Percentiles rank a stretch among this genome's conserved stretches.
phyloP scores from a whole-genome alignment of 1,140 invertebrate genomes.

The Homalodisca vitripennis region DNA sequence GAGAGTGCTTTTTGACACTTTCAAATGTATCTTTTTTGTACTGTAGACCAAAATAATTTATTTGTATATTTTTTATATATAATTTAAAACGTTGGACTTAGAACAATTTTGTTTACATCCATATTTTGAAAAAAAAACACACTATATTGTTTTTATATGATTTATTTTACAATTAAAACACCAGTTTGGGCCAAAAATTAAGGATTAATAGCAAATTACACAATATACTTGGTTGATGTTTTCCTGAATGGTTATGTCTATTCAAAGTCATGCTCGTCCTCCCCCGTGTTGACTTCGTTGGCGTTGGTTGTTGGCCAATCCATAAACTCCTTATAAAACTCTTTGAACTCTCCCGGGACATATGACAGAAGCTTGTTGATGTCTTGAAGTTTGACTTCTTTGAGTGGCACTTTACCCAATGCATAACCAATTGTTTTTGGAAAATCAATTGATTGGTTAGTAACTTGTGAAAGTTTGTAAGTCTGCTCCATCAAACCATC shows the following conservation, averaged over 20 bases:
- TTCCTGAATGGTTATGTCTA: background rate
- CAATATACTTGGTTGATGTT: background rate
- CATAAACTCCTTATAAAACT: background rate
- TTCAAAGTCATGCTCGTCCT: background rate
- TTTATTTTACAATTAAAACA: background rate
- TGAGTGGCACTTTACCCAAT: background rate
- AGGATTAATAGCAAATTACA: background rate
- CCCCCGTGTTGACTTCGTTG: background rate
- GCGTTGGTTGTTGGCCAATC: background rate
- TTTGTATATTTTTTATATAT: background rate
- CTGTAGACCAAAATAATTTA: background rate
- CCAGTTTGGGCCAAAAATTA: background rate
- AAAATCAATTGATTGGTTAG: background rate
- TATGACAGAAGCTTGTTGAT: background rate
- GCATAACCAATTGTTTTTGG: background rate
- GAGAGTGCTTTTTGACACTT: background rate
- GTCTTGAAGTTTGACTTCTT: background rate
- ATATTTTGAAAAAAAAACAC: background rate
- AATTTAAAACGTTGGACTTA: background rate
- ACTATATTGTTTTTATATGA: background rate
- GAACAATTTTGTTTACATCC: background rate
- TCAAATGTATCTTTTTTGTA: background rate
- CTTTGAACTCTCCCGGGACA: background rate
- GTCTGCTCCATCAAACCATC: constrained; percentile 6
- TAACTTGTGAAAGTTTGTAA: background rate